These are phyloP conservation scores for Andrena praecox DNA, from an alignment of 2,888 invertebrate species.

Conservation along the genomic window DNA sequence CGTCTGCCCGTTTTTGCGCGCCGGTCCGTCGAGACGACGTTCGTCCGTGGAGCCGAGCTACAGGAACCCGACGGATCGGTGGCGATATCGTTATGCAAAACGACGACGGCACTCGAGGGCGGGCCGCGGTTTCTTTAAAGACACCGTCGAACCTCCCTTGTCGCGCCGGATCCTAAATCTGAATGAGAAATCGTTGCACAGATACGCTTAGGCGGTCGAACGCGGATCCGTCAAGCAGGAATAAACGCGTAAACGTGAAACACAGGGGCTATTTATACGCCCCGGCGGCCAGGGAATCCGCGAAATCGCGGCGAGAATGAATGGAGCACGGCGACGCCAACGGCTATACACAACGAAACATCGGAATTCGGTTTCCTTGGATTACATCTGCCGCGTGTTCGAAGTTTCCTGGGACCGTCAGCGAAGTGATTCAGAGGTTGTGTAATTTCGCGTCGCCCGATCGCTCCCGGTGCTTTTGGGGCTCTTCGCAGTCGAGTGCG, in stretches of 20 bases:
- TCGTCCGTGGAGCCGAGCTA: neutral
- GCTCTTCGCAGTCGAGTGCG: too few relatives aligned
- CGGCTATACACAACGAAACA: neutral
- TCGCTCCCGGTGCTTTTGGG: neutral
- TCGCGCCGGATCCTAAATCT: conserved; percentile 38
- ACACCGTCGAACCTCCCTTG: neutral
- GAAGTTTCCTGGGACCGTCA: conserved; percentile 19
- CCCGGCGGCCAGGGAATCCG: conserved; percentile 18
- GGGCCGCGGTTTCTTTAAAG: neutral
- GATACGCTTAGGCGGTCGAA: neutral
- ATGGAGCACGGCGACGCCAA: conserved; percentile 27
- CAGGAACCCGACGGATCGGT: neutral
- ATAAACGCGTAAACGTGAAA: conserved; percentile 42
- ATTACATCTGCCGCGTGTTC: neutral
- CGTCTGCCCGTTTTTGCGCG: conserved; percentile 26
- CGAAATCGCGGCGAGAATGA: conserved; percentile 39
- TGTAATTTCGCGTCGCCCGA: neutral
- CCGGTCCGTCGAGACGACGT: neutral
- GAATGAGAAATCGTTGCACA: conserved; percentile 49
- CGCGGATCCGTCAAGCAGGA: conserved; percentile 44
- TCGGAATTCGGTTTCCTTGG: conserved; percentile 39
- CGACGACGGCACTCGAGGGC: neutral
- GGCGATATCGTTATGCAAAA: conserved; percentile 22
- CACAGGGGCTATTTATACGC: conserved; percentile 45
- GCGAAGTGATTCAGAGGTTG: conserved; percentile 25